A percentile compares a stretch with the other conserved stretches of the same genome.
Conservation (phyloP, 1,140 invertebrate genomes). For the Cecropterus lyciades region DNA sequence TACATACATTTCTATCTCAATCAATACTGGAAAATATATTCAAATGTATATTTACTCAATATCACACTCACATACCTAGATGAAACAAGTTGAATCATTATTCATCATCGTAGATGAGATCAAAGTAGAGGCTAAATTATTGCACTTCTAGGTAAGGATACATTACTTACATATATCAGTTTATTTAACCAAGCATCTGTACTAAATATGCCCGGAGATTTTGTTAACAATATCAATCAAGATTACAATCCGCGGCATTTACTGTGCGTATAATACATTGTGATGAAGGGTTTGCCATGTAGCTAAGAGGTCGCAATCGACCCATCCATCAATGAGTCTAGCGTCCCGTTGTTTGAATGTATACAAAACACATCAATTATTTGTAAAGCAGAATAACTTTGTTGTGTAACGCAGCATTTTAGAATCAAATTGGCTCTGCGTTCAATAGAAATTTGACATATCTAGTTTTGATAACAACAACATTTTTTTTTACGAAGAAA, state of each 20-base stretch:
- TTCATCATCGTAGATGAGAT: neutral
- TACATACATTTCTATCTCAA: too few species aligned
- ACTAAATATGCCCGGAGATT: conserved; percentile 5
- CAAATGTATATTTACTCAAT: too few species aligned
- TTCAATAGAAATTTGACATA: neutral
- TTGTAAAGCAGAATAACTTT: neutral
- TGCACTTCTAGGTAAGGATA: neutral
- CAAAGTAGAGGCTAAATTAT: neutral
- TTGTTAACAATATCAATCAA: conserved; percentile 22
- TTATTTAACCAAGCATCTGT: conserved; percentile 3
- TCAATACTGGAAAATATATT: too few species aligned
- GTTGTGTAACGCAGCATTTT: neutral
- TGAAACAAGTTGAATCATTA: neutral
- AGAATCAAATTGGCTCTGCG: neutral
- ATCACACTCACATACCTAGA: neutral
- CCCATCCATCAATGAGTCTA: conserved; percentile 7
- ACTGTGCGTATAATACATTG: conserved; percentile 1
- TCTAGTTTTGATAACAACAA: neutral
- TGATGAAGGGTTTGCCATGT: conserved; percentile 6
- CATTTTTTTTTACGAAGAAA: too few species aligned
- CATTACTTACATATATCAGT: conserved; percentile 8
- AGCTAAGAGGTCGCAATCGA: conserved; percentile 12
- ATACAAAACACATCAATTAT: conserved; percentile 10
- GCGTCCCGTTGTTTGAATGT: neutral
- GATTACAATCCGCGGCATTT: conserved; percentile 13